Evolutionary conservation across 2,888 invertebrate genomes (phyloP).

Genomic region (Drosophila planitibia): DNA sequence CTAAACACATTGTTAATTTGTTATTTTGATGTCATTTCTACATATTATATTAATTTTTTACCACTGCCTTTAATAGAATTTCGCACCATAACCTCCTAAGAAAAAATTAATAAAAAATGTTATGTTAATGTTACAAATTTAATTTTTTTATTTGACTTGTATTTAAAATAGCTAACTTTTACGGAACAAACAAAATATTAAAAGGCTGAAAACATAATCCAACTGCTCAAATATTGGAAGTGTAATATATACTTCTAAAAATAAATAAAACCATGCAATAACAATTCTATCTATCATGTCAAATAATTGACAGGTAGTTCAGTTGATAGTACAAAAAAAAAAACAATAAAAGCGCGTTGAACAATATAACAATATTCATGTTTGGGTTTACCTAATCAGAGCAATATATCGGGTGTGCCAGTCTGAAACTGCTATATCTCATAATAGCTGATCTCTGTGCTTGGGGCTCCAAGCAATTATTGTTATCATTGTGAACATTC

Average conservation of each 20-base stretch:
- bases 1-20: too few relatives aligned
- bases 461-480: conserved; percentile 15
- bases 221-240: neutral
- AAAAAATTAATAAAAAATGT: neutral
- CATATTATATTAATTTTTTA: neutral
- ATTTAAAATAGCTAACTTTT: neutral
- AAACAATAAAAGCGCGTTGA: neutral
- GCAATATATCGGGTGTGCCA: neutral
- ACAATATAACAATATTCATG: neutral
- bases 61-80: neutral
- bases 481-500: neutral
- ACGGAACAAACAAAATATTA: neutral
- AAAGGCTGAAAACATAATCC: neutral
- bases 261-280: neutral
- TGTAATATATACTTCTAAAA: neutral
- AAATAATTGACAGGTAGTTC: neutral
- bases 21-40: neutral
- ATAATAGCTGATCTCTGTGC: neutral
- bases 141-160: neutral
- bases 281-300: neutral
- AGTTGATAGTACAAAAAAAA: neutral
- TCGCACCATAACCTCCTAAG: too few relatives aligned
- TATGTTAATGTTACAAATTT: neutral
- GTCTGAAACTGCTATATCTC: neutral
- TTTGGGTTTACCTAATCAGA: neutral